Percentiles rank a stretch among this genome's conserved stretches.
These are phyloP conservation scores for Schizaphis graminum DNA, from an alignment of 2,888 invertebrate genomes.

Conservation along the genomic window DNA sequence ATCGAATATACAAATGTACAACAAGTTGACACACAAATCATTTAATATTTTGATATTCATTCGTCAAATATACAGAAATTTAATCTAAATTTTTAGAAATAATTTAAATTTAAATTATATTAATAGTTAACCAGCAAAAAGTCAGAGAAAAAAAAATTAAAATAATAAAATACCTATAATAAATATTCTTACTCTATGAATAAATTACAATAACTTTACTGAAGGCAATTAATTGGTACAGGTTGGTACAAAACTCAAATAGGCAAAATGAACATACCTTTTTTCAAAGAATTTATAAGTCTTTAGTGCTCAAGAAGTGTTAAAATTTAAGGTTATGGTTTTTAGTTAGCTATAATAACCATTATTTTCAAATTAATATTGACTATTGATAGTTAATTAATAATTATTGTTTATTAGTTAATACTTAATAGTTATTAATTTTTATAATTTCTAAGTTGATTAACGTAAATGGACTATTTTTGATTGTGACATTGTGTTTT, in stretches of 20 bases:
- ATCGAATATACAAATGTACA: neutral
- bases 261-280: neutral
- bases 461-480: neutral
- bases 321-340: slow-evolving; percentile 33
- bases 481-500: neutral
- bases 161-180: too few relatives aligned
- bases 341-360: neutral
- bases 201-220: too few relatives aligned
- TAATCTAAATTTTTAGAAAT: too few relatives aligned
- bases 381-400: neutral
- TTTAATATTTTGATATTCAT: neutral
- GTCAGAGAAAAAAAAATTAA: too few relatives aligned
- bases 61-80: neutral
- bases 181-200: too few relatives aligned
- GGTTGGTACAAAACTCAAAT: too few relatives aligned
- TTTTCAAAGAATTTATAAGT: neutral
- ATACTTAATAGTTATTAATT: neutral
- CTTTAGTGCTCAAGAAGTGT: neutral
- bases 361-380: neutral
- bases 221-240: too few relatives aligned
- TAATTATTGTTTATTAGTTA: too few relatives aligned
- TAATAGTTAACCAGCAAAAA: too few relatives aligned
- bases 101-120: neutral
- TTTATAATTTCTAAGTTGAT: neutral
- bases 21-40: neutral